Conservation (phyloP, 2,113 vertebrate genomes). For the Lophochroa leadbeateri region DNA sequence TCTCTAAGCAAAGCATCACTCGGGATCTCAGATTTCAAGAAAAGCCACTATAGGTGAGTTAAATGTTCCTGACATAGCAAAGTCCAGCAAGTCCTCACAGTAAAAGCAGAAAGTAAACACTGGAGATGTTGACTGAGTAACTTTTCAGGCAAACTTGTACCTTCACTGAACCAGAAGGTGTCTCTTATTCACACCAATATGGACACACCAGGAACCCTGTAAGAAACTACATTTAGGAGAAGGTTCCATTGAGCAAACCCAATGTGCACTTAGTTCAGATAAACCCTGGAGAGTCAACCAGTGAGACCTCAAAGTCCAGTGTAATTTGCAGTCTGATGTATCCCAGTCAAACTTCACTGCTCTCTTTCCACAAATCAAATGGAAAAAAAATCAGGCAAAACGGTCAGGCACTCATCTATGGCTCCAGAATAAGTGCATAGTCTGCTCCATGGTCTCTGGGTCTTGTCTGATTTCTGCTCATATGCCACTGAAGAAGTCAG, state of each 20-base stretch:
- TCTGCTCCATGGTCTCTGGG: neutral
- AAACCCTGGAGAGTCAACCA: conserved; percentile 46
- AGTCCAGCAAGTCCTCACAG: neutral
- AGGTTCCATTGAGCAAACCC: conserved; percentile 44
- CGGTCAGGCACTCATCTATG: neutral
- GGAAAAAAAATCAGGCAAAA: conserved; percentile 36
- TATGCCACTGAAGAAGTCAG: neutral
- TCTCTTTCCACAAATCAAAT: conserved; percentile 12
- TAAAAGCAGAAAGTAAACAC: neutral
- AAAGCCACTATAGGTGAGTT: neutral
- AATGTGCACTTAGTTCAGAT: conserved; percentile 43
- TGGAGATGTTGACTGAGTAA: neutral
- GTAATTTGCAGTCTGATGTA: conserved; percentile 12
- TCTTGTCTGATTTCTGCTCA: neutral
- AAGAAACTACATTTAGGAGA: conserved; percentile 38
- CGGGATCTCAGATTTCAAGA: neutral
- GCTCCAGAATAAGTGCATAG: neutral
- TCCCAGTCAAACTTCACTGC: neutral
- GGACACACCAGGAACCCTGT: conserved; percentile 34
- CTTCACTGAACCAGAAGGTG: conserved; percentile 55
- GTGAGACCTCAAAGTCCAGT: conserved; percentile 23
- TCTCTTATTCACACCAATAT: conserved; percentile 55
- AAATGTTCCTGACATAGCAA: neutral
- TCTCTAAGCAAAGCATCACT: neutral
- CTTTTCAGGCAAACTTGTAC: conserved; percentile 16